Percentiles rank a stretch among this genome's conserved stretches.
Evolutionary conservation across 1,140 invertebrate genomes (phyloP).

Genomic region (Brachionus sp.): DNA sequence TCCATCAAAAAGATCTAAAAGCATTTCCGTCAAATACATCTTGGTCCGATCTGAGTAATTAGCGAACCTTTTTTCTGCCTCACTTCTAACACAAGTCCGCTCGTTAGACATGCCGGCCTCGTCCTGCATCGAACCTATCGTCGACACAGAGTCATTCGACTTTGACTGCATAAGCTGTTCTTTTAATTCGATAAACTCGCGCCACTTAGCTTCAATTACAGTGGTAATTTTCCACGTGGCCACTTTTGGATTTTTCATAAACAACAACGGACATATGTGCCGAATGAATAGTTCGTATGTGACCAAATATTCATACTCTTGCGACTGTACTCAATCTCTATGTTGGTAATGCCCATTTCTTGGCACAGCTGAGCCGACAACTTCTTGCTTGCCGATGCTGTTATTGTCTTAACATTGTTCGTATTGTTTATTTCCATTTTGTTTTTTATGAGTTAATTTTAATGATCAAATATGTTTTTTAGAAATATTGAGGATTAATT

Average conservation of each 20-base stretch:
- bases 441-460: neutral
- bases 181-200: slow-evolving; percentile 80
- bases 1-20: no score
- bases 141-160: neutral
- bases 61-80: slow-evolving; percentile 55
- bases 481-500: neutral
- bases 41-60: neutral
- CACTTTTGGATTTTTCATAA: slow-evolving; percentile 87
- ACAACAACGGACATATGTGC: slow-evolving; percentile 81
- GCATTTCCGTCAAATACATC: no score
- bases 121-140: neutral
- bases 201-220: slow-evolving; percentile 91
- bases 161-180: neutral
- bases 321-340: slow-evolving; percentile 82
- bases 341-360: slow-evolving; percentile 81
- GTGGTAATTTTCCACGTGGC: slow-evolving; percentile 76
- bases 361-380: slow-evolving; percentile 74
- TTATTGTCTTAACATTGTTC: neutral
- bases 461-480: neutral
- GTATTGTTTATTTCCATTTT: neutral
- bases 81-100: neutral
- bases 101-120: neutral
- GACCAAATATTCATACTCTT: slow-evolving; percentile 82
- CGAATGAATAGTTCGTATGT: slow-evolving; percentile 95
- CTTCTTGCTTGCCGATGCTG: slow-evolving; percentile 47